Evolutionary conservation across 2,888 invertebrate genomes (phyloP).

Genomic region (Leptinotarsa tumamoca): DNA sequence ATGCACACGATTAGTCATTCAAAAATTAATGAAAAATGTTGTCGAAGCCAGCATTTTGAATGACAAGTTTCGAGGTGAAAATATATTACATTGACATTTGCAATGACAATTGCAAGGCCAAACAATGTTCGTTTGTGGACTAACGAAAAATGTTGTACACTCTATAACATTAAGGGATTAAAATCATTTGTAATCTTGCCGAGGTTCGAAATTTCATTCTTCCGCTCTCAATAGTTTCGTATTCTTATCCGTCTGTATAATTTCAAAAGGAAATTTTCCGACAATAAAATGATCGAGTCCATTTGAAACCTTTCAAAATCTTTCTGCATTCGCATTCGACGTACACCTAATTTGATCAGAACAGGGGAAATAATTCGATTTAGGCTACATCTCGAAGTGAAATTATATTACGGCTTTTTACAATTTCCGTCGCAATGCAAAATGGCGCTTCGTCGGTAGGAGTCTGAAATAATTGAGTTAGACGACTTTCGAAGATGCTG

Average conservation of each 20-base stretch:
- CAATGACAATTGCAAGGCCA: too few relatives aligned
- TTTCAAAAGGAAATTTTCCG: background rate
- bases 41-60: too few relatives aligned
- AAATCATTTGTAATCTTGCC: too few relatives aligned
- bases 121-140: too few relatives aligned
- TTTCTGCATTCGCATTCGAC: conserved; percentile 21
- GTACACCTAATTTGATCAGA: conserved; percentile 33
- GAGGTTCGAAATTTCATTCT: too few relatives aligned
- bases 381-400: conserved; percentile 37
- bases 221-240: background rate
- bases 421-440: conserved; percentile 36
- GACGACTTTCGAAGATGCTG: background rate
- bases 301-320: conserved; percentile 16
- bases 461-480: background rate
- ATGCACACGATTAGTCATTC: too few relatives aligned
- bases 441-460: conserved; percentile 13
- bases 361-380: conserved; percentile 39
- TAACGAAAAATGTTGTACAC: too few relatives aligned
- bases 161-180: too few relatives aligned
- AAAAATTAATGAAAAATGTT: too few relatives aligned
- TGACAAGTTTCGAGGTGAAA: too few relatives aligned
- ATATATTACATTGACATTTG: too few relatives aligned
- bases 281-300: conserved; percentile 5
- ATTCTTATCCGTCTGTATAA: background rate
- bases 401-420: conserved; percentile 37